Evolutionary conservation across 1,140 invertebrate genomes (phyloP), one percentile per base, ranked within the genome.

Genomic region (Tetramorium simillimum): DNA sequence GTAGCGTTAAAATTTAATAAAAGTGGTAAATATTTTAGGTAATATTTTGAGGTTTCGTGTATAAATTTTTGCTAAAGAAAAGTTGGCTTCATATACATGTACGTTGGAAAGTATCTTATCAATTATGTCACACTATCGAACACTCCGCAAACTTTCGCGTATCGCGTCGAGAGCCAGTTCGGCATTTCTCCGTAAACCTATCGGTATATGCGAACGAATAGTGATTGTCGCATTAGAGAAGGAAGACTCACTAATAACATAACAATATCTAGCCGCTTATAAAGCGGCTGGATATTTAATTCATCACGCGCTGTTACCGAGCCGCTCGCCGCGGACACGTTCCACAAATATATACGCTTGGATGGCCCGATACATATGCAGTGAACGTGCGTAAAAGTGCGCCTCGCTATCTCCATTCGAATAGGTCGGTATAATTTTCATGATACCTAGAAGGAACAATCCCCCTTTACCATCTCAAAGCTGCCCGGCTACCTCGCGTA

Each of bases 221-320:
- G n/a, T 14, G 28, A 60, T 28, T 33, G 62, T 72, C 51, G 21
- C 21, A 12, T 14, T 53, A 43, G 43, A 37, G 16, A n/a, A 65
- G n/a, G 78, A 49, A 60, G 14, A 58, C 24, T 58, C 16, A 43
- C 51, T 58, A 82, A 82, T 82, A 69, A 82, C 51, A 60, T 12
- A 43, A 43, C 40, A 46, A 46, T 46, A 46, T 46, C 46, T 12
- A 46, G 10, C 12, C 12, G 80, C 80, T 82, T 82, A 82, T 73
- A 82, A 73, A 82, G 80, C 53, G 37, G 24, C 67, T 73, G 67
- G 80, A 82, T 82, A 82, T 82, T 82, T 82, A 82, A 82, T 82
- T 82, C 67, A 82, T 82, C 80, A 82, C 80, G 80, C 24, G 37
- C 78, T 33, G 65, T 40, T 46, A 56, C 16, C 21, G 43, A 53